Conservation (phyloP, 2,113 vertebrate species). For the human (Homo sapiens) region DNA sequence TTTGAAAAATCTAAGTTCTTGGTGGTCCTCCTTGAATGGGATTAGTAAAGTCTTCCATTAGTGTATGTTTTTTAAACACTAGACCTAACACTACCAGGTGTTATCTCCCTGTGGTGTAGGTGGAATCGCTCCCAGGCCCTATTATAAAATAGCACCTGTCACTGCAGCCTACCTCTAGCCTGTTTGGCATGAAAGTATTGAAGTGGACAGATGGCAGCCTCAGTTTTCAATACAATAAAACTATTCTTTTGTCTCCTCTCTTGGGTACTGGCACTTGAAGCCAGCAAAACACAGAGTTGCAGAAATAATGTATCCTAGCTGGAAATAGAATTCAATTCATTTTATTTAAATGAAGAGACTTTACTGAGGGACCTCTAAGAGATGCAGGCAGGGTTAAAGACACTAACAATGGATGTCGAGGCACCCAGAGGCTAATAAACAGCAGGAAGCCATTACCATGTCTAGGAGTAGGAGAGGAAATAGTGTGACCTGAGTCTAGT, state of each 20-base stretch:
- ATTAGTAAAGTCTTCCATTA: background rate
- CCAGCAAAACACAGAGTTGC: background rate
- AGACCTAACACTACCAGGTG: background rate
- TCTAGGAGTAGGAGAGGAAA: background rate
- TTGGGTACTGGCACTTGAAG: background rate
- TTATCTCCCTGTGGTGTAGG: background rate
- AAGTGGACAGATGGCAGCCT: background rate
- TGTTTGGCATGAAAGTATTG: background rate
- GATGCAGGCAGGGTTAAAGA: background rate
- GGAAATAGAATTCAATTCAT: background rate
- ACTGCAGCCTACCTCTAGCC: background rate
- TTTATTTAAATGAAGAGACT: background rate
- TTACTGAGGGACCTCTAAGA: background rate
- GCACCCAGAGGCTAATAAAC: background rate
- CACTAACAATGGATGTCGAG: fast-evolving
- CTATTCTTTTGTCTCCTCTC: background rate
- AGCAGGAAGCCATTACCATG: background rate
- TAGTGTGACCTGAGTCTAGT: background rate
- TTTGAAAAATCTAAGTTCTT: background rate
- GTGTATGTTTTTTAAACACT: background rate
- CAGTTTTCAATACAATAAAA: background rate
- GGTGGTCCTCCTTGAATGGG: background rate
- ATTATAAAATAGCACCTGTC: background rate
- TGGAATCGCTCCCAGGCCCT: background rate
- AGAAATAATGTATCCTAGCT: background rate